Conservation (phyloP, 2,797 vertebrate species). For the Dromococcyx pavoninus region DNA sequence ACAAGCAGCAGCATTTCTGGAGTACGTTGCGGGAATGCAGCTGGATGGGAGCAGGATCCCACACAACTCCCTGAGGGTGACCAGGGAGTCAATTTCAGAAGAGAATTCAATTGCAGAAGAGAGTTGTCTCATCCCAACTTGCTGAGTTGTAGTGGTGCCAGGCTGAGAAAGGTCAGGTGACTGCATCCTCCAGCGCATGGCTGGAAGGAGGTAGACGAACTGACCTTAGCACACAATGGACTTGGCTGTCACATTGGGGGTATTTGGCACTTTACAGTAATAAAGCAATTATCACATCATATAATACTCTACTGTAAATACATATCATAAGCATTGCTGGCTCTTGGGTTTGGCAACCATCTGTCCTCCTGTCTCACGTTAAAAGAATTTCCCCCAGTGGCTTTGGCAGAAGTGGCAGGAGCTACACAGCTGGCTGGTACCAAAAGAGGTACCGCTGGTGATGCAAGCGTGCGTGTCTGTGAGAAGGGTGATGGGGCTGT, state of each 20-base stretch:
- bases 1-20: neutral
- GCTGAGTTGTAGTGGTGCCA: neutral
- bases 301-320: neutral
- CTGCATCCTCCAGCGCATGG: neutral
- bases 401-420: neutral
- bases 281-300: neutral
- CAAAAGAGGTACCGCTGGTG: too few relatives aligned
- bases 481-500: neutral
- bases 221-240: accelerated
- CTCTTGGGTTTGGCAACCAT: neutral
- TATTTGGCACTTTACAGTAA: neutral
- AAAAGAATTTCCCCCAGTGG: neutral
- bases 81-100: neutral
- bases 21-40: neutral
- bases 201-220: neutral
- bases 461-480: neutral
- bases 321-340: neutral
- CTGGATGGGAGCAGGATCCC: neutral
- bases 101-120: neutral
- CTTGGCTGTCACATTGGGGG: accelerated
- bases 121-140: neutral
- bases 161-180: neutral
- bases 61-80: neutral
- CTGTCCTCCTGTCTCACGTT: neutral
- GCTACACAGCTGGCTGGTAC: neutral